Base-by-base conservation (phyloP, 2,797 vertebrate species). In the Sebastes trivittatus region DNA sequence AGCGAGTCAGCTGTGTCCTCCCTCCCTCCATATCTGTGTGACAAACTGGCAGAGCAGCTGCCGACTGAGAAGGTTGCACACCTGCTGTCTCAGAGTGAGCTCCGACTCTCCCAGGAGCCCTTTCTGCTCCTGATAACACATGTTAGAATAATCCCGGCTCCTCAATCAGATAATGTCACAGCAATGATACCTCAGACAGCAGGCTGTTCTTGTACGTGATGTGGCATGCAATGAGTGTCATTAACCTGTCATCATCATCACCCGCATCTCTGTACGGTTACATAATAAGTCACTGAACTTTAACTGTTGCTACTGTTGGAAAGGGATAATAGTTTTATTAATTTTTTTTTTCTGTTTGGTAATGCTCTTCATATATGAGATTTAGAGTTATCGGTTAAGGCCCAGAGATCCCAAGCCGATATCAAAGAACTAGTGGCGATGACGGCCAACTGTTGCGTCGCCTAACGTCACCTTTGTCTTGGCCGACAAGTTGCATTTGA, bases 21-120 rank as follows among this genome's bases (percentile, higher is more conserved):
- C 22, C 13, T 22, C 74, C 30, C 4, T 36, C 36, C 13, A 7
- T 64, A 22, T 77, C 23, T 55, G 65, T 25, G n/a, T 58, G 79
- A 36, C 42, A 29, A 61, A 70, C 20, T 70, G 34, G 18, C 49
- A 27, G 69, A 85, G 70, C 87, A 87, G 91, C 87, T 90, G 91
- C 75, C 11, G 70, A 58, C 60, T 77, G 68, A 66, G 42, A 42
- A 46, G 13, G 76, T 81, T 66, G 80, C 77, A 77, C 87, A 83
- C 81, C 84, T 88, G 89, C 83, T 75, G 59, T 25, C 62, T 76
- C 68, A 29, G 8, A 54, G 58, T 38, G 61, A 64, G 70, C 25
- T 11, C n/a, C 2, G 67, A 61, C 83, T 22, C 77, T 87, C 85
- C 82, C 82, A 78, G 36, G 52, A 83, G 73, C 59, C 4, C 72